Base-by-base conservation (phyloP, 2,113 vertebrate genomes). In the Caranx melampygus region DNA sequence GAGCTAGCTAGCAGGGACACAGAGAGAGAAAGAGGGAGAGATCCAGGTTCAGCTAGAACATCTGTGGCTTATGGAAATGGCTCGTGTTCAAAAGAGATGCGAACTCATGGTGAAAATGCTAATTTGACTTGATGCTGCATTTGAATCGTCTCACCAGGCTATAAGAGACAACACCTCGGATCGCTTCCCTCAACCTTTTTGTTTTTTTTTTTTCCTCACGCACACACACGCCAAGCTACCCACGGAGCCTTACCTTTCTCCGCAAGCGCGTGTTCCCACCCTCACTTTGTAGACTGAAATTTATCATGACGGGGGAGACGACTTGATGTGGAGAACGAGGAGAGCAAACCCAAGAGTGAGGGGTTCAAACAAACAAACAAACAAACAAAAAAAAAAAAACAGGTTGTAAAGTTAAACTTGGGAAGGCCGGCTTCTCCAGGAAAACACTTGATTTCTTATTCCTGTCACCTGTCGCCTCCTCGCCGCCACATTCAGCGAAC, bases 31-130 rank as follows among this genome's bases (percentile, higher is more conserved):
- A n/a, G 57, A 79, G 74, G 16, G 12, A 34, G 47, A 61, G 76
- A 70, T 4, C n/a, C 70, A 6, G 61, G 63, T 85, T 86, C 74
- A 65, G 67, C 78, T 37, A 0, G 5, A 84, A 78, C 91, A 75
- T 91, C 81, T 87, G 79, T 75, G 85, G 66, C 59, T 87, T 81
- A 72, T 84, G 79, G 68, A 88, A 86, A 85, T 63, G 57, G n/a
- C 16, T 85, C 18, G 2, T n/a, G 45, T 79, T 88, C 54, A 81
- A 78, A 90, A 74, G 65, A 55, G 57, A 62, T 78, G 76, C 58
- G 67, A 63, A 75, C 78, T 83, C 76, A 31, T 74, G 63, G 72
- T 59, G 60, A 66, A 88, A 81, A 84, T 87, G 78, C 75, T 7
- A 75, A 85, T 87, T 75, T 54, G 2, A 42, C 78, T 81, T 8